Evolutionary conservation across 2,888 invertebrate species (phyloP).

Genomic region (Cryptocephalus primarius): DNA sequence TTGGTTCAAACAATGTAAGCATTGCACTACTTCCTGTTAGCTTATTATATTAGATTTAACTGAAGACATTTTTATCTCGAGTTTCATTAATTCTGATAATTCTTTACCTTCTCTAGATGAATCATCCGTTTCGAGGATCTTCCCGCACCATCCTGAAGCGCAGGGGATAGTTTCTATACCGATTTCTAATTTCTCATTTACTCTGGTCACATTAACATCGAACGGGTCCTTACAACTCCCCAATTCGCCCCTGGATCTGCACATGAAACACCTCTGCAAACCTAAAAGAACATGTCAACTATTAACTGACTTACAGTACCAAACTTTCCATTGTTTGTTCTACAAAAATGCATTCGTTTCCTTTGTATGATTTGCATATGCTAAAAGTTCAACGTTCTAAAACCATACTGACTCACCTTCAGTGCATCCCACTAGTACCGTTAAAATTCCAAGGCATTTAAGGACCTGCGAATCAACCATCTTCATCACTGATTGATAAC

Average conservation of each 20-base stretch:
- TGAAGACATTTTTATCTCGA: no score
- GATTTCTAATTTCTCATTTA: conserved; percentile 46
- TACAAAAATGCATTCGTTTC: neutral
- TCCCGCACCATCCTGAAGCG: conserved; percentile 88
- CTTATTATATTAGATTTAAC: no score
- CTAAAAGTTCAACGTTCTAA: neutral
- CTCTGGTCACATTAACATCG: conserved; percentile 64
- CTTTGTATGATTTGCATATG: neutral
- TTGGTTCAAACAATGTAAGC: no score
- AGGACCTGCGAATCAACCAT: no score
- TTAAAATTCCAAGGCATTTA: no score
- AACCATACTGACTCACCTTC: neutral
- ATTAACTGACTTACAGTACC: no score
- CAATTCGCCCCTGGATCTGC: conserved; percentile 76
- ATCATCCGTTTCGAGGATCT: conserved; percentile 73
- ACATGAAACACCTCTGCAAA: conserved; percentile 65
- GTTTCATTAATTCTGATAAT: no score
- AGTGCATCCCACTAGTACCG: no score
- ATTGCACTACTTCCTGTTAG: no score
- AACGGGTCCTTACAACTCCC: conserved; percentile 87
- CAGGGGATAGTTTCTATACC: conserved; percentile 72
- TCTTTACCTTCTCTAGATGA: conserved; percentile 59
- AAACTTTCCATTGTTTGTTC: neutral
- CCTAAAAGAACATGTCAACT: conserved; percentile 39
- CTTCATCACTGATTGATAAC: no score